Evolutionary conservation across 2,888 invertebrate genomes (phyloP), one percentile per base, ranked within the genome.

Genomic region (Andrena praecox): DNA sequence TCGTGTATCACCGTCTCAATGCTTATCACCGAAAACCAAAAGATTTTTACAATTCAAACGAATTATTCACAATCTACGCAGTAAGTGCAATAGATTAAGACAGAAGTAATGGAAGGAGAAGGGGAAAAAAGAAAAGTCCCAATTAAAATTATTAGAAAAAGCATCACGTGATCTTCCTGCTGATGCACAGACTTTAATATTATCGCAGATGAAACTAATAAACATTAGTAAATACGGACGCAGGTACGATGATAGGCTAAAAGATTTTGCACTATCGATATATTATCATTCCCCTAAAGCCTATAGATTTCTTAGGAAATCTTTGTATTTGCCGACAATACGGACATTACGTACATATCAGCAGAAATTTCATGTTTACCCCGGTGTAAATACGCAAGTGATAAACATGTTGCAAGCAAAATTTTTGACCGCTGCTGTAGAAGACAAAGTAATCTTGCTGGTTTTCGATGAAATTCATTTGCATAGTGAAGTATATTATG

Each of bases 241-340:
- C 54, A 16, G 54, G 20, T 54, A 4, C 20, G 20, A 20, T 20
- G 20, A 54, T 54, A 20, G 20, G n/a, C 20, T 54, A 54, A 54
- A 54, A 54, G 54, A 54, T 54, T 54, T 54, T 7, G 54, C 54
- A n/a, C 7, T 54, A 54, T 54, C 54, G n/a, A 54, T 54, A 54
- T 54, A n/a, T 20, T 54, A 54, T 20, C 54, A 54, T 20, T 54
- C 54, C 7, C 20, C 54, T 54, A 54, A 54, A 54, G n/a, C 54
- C 20, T 54, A 54, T 54, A 54, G 54, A 20, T 54, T n/a, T 54
- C 20, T 54, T n/a, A n/a, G 16, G 20, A 16, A 54, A 54, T n/a
- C 20, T 7, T 20, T 20, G 54, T n/a, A 20, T 20, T 20, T 54
- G 16, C 54, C 54, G 54, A n/a, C 54, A 54, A 54, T 54, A n/a